Percentiles rank a stretch among this genome's conserved stretches.
Evolutionary conservation across 2,797 vertebrate species (phyloP).

Genomic region (Hemitrygon akajei): DNA sequence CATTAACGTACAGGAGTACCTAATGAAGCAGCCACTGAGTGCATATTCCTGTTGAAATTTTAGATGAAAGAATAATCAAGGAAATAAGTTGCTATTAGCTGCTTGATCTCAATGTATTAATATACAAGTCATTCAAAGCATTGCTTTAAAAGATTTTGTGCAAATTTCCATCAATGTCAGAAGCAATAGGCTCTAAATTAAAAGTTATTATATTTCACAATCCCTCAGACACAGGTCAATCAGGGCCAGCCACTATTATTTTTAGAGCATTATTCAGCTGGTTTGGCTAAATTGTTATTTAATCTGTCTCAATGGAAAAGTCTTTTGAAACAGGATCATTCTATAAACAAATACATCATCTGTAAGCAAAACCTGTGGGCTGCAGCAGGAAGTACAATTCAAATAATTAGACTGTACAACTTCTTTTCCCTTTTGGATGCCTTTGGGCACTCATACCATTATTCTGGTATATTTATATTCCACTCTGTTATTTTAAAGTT

Average conservation of each 20-base stretch:
- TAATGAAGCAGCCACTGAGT: too few species aligned
- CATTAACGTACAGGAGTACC: too few species aligned
- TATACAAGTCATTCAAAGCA: neutral
- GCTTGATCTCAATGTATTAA: neutral
- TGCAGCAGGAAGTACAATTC: neutral
- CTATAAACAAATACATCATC: neutral
- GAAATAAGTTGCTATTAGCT: neutral
- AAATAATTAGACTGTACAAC: neutral
- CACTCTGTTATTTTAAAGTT: neutral
- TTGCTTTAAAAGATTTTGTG: neutral
- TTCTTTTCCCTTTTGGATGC: neutral
- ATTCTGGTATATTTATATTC: too few species aligned
- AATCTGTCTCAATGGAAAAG: neutral
- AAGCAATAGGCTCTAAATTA: neutral
- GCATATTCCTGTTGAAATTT: neutral
- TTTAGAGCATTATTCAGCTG: neutral
- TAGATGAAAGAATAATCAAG: neutral
- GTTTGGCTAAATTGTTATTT: neutral
- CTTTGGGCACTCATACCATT: neutral
- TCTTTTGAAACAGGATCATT: neutral
- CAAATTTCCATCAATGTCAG: neutral
- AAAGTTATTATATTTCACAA: neutral
- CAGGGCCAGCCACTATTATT: neutral
- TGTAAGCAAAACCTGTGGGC: neutral
- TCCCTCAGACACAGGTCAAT: neutral